These are phyloP conservation scores for Vulpes ferrilata DNA, from an alignment of 2,113 vertebrate species.

Conservation along the genomic window DNA sequence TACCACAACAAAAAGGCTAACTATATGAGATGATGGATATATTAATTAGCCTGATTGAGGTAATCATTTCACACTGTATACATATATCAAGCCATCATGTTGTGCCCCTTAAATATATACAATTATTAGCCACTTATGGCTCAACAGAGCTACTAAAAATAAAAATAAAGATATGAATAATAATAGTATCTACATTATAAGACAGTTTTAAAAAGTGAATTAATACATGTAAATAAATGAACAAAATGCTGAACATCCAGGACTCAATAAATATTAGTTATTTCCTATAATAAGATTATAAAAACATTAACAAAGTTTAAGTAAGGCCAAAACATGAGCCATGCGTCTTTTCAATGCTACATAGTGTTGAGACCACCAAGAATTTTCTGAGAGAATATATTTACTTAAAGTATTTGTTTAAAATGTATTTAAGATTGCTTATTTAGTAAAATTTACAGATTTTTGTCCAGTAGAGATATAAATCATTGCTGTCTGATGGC, in stretches of 20 bases:
- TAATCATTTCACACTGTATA: neutral
- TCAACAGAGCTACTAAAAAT: neutral
- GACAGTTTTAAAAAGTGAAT: neutral
- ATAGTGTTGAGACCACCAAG: neutral
- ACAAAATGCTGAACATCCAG: neutral
- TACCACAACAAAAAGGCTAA: neutral
- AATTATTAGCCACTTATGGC: neutral
- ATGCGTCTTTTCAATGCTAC: neutral
- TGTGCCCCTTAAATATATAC: neutral
- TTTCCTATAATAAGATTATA: neutral
- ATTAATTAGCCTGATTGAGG: neutral
- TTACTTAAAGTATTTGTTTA: neutral
- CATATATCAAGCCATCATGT: neutral
- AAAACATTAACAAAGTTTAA: neutral
- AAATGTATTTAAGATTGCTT: neutral
- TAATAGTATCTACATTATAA: neutral
- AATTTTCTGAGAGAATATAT: neutral
- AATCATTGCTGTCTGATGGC: neutral
- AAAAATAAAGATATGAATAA: neutral
- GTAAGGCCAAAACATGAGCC: neutral
- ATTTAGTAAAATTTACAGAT: neutral
- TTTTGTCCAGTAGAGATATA: neutral
- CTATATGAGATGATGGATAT: neutral
- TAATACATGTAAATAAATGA: neutral
- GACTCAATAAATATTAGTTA: neutral